Evolutionary conservation across 1,140 invertebrate species (phyloP), one percentile per base, ranked within the genome.

Genomic region (Drosophila murphyi): DNA sequence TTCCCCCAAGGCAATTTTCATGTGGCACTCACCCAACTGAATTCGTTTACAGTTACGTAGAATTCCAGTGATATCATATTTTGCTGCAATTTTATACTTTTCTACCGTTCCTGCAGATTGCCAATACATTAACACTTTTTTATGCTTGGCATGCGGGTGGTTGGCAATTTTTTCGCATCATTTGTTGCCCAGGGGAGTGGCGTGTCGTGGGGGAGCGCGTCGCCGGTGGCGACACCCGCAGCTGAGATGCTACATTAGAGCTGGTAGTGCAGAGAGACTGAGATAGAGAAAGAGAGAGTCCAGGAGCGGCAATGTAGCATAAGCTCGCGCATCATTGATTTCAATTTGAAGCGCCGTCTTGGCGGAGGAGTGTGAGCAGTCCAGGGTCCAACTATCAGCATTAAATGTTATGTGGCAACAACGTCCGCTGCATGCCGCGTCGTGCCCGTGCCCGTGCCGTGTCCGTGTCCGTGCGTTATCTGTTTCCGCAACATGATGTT

Each of bases 401-500:
- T 88, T 88, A 88, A 88, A 88, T 81, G 85, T 85, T 88, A 85
- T 88, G 85, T 89, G 72, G 77, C 75, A 80, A 80, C 77, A 77
- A 80, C 74, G 64, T 80, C 78, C 74, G 45, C 72, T 83, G 68
- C 85, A 74, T 75, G 72, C 54, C 68, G 45, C 57, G 51, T 61
- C 47, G 67, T 60, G 54, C 52, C 77, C 67, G 71, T 68, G 78
- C 77, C 78, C 78, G 74, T 79, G 64, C 71, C 82, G 65, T 81
- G 80, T 82, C 71, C 82, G 65, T 81, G 80, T 82, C 80, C 83
- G 85, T 89, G 85, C 85, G 85, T 89, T 89, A 89, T 89, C 85
- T 88, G 85, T 88, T 88, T 88, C 85, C 85, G 85, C 85, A 88
- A 89, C 85, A 89, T 89, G 85, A 88, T 89, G 80, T 80, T 75